Evolutionary conservation across 2,113 vertebrate genomes (phyloP).

Genomic region (Mustela nigripes): DNA sequence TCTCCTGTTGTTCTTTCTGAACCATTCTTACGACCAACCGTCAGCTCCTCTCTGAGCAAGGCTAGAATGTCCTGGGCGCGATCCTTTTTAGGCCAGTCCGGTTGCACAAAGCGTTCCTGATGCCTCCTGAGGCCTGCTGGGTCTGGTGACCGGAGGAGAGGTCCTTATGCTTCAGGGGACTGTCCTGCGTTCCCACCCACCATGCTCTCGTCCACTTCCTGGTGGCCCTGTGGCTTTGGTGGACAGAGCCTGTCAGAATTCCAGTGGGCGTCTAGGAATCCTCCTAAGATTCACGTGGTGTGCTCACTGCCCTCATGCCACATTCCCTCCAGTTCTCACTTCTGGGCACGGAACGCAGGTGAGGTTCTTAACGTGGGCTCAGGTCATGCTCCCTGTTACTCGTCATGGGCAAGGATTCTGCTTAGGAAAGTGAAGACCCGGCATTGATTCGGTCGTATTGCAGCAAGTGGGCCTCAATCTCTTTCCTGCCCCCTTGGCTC

Average conservation of each 20-base stretch:
- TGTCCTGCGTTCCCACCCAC: neutral
- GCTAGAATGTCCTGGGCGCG: neutral
- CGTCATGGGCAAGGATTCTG: neutral
- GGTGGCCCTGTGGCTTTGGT: too few relatives aligned
- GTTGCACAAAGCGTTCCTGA: neutral
- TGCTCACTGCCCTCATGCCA: rapidly evolving
- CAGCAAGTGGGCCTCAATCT: neutral
- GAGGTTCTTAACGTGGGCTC: neutral
- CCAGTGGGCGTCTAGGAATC: neutral
- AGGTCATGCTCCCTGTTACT: neutral
- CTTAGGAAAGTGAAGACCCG: neutral
- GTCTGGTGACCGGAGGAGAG: too few relatives aligned
- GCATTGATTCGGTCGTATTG: neutral
- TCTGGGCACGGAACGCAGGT: neutral
- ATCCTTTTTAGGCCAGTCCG: neutral
- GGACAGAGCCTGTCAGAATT: neutral
- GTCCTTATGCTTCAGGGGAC: neutral
- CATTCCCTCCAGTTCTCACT: rapidly evolving
- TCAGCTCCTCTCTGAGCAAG: neutral
- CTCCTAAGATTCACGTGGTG: rapidly evolving
- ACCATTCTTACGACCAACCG: neutral
- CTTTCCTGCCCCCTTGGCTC: neutral
- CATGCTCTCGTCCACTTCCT: neutral
- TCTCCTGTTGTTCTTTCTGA: slow-evolving; percentile 18
- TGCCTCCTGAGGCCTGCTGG: rapidly evolving